These are phyloP conservation scores for Lophius piscatorius DNA, from an alignment of 2,113 vertebrate species.

Conservation along the genomic window DNA sequence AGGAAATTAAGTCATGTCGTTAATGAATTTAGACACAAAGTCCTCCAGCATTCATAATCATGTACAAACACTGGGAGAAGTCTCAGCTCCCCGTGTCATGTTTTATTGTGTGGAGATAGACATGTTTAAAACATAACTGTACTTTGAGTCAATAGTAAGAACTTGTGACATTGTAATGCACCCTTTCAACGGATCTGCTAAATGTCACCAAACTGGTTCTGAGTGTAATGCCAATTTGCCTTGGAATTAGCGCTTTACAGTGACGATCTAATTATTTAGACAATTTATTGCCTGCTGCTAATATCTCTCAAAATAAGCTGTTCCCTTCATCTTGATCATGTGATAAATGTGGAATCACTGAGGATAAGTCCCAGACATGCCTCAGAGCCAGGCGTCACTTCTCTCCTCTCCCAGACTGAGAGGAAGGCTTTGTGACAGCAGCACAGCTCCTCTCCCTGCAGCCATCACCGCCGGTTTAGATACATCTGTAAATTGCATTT, in stretches of 20 bases:
- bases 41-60: constrained; percentile 60
- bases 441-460: constrained; percentile 24
- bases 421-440: constrained; percentile 62
- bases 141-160: constrained; percentile 79
- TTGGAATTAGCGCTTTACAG: constrained; percentile 80
- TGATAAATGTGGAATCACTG: constrained; percentile 57
- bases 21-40: constrained; percentile 61
- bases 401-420: constrained; percentile 43
- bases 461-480: constrained; percentile 14
- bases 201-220: constrained; percentile 85
- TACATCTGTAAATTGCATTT: constrained; percentile 8
- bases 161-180: constrained; percentile 74
- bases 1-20: constrained; percentile 42
- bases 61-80: constrained; percentile 62
- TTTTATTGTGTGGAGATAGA: constrained; percentile 71
- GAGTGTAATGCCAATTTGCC: constrained; percentile 82
- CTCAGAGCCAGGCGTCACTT: constrained; percentile 72
- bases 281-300: constrained; percentile 77
- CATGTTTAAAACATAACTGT: constrained; percentile 73
- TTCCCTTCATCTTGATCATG: constrained; percentile 70
- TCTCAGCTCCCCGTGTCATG: constrained; percentile 60
- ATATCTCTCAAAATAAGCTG: constrained; percentile 74
- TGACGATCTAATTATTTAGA: constrained; percentile 81
- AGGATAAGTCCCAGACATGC: constrained; percentile 74
- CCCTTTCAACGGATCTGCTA: constrained; percentile 79